A percentile compares a stretch with the other conserved stretches of the same genome.
Conservation (phyloP, 2,113 vertebrate genomes). For the Notarius quadriscutis region DNA sequence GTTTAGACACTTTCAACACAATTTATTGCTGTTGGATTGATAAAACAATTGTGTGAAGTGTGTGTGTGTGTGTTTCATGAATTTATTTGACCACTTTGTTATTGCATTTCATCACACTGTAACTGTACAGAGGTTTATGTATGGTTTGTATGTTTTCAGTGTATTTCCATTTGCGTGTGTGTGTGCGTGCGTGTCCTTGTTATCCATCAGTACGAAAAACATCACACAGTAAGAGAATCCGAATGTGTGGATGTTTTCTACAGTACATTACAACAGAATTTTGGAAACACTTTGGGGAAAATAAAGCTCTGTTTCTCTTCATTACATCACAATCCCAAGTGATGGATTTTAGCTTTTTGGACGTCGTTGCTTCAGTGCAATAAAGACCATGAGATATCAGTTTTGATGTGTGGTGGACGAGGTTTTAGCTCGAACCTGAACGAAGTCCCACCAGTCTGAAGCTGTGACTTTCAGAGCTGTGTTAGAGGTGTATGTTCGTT, state of each 20-base stretch:
- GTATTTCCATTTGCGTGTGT: constrained; percentile 57
- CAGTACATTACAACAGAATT: constrained; percentile 30
- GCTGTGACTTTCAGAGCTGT: constrained; percentile 45
- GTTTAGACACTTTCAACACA: constrained; percentile 48
- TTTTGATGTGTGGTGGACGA: background rate
- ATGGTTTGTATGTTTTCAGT: constrained; percentile 28
- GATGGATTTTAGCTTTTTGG: constrained; percentile 16
- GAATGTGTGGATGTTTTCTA: constrained; percentile 13
- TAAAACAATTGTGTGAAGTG: constrained; percentile 66
- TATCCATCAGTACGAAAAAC: background rate
- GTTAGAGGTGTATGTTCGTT: background rate
- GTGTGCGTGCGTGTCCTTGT: background rate
- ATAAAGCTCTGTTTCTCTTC: constrained; percentile 25
- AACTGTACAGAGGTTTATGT: constrained; percentile 41
- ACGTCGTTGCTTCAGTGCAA: constrained; percentile 32
- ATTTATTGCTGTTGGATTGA: constrained; percentile 40
- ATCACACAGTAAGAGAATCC: background rate
- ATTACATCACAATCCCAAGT: constrained; percentile 11
- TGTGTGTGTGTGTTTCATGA: constrained; percentile 54
- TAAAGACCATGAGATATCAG: constrained; percentile 17
- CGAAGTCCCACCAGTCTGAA: constrained; percentile 7
- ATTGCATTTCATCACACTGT: constrained; percentile 43
- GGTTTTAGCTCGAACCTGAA: background rate
- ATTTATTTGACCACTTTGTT: constrained; percentile 28
- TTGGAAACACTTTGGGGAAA: constrained; percentile 14